These are phyloP conservation scores for Bujurquina vittata DNA, from an alignment of 2,113 vertebrate genomes.

Conservation along the genomic window DNA sequence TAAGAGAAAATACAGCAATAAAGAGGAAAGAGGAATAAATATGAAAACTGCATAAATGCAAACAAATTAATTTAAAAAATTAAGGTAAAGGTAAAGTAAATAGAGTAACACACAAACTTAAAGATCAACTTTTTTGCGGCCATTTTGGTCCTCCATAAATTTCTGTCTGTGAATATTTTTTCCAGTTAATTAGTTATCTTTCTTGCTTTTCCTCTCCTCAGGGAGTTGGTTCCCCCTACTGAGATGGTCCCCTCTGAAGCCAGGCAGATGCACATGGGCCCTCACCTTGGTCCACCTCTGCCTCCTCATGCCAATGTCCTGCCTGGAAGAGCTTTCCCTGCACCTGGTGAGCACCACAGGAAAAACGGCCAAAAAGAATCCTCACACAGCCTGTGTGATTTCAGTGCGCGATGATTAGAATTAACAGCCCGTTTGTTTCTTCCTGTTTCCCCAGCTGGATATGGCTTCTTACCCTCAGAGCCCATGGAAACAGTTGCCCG, in stretches of 20 bases:
- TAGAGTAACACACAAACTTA: neutral
- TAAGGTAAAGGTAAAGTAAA: neutral
- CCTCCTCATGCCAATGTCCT: slow-evolving; percentile 82
- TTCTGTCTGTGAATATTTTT: neutral
- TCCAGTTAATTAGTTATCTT: neutral
- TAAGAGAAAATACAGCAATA: neutral
- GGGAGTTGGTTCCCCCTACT: slow-evolving; percentile 84
- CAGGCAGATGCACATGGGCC: slow-evolving; percentile 86
- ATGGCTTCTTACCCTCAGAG: slow-evolving; percentile 88
- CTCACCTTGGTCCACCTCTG: slow-evolving; percentile 83
- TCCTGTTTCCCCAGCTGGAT: slow-evolving; percentile 76
- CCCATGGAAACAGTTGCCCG: slow-evolving; percentile 90
- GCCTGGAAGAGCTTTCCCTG: slow-evolving; percentile 81
- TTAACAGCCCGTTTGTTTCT: neutral
- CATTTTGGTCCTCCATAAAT: neutral
- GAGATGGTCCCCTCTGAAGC: slow-evolving; percentile 88
- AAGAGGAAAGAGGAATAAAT: neutral
- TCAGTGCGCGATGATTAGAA: neutral
- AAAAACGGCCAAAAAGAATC: neutral
- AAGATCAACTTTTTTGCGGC: neutral
- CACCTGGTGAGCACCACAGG: slow-evolving; percentile 74
- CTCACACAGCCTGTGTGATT: neutral
- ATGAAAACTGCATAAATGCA: neutral
- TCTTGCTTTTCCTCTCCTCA: slow-evolving; percentile 50
- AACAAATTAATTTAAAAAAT: neutral